A percentile compares a stretch with the other conserved stretches of the same genome.
Conservation (phyloP, 2,888 invertebrate species). For the Lordiphosa fenestrarum region DNA sequence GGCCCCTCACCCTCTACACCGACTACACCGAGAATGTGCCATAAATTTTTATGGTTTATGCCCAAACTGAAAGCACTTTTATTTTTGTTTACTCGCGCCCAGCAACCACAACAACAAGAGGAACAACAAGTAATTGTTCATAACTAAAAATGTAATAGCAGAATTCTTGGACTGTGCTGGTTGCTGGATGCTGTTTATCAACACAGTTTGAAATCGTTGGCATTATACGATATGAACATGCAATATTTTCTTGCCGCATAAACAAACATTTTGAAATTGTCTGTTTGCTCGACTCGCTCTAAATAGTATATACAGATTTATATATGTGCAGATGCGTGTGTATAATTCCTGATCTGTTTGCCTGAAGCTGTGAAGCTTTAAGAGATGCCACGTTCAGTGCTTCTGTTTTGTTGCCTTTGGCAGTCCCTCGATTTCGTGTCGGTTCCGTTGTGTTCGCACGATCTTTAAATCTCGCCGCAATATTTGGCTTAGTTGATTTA, state of each 20-base stretch:
- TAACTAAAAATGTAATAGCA: constrained; percentile 13
- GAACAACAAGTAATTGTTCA: constrained; percentile 22
- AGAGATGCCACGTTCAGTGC: constrained; percentile 16
- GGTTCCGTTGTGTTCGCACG: neutral
- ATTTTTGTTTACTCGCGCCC: constrained; percentile 28
- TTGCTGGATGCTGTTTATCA: constrained; percentile 36
- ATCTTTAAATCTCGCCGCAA: constrained; percentile 3
- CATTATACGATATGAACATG: constrained; percentile 47
- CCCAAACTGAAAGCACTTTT: constrained; percentile 56
- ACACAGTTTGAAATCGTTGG: constrained; percentile 18
- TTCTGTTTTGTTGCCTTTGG: constrained; percentile 44
- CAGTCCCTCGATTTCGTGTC: constrained; percentile 21
- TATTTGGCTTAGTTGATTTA: constrained; percentile 35
- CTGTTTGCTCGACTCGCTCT: constrained; percentile 39
- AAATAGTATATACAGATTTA: constrained; percentile 10
- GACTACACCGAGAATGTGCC: constrained; percentile 2
- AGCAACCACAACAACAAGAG: constrained; percentile 16
- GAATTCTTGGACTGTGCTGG: constrained; percentile 11
- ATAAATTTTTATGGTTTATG: constrained; percentile 56
- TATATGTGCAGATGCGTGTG: constrained; percentile 8
- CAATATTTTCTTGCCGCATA: constrained; percentile 57
- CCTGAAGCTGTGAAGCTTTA: constrained; percentile 30
- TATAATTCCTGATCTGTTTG: constrained; percentile 3
- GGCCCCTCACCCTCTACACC: constrained; percentile 1
- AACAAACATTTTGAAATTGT: constrained; percentile 63